Evolutionary conservation across 2,888 invertebrate species (phyloP).

Genomic region (Darwinula stevensoni): DNA sequence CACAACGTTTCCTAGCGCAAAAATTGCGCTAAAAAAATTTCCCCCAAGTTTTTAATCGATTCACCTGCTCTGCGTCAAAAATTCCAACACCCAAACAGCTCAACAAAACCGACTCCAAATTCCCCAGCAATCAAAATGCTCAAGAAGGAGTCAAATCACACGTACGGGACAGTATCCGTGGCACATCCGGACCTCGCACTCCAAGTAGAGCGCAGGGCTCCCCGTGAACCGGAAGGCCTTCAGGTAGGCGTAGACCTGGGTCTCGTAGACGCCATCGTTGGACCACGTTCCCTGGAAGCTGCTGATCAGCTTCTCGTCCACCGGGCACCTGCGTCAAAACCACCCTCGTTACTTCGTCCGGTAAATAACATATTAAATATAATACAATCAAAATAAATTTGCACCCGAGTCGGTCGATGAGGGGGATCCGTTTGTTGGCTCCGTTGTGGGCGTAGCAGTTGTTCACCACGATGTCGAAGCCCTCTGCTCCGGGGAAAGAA

Average conservation of each 20-base stretch:
- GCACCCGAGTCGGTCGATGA: constrained; percentile 70
- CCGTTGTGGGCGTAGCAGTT: constrained; percentile 84
- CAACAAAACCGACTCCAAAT: no score
- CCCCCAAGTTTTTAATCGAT: no score
- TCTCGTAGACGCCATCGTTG: constrained; percentile 54
- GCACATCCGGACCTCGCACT: constrained; percentile 83
- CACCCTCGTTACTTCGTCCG: no score
- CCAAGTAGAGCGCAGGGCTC: constrained; percentile 71
- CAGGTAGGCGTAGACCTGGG: constrained; percentile 79
- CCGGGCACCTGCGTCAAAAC: constrained; percentile 35
- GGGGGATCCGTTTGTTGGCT: constrained; percentile 60
- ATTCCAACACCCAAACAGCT: no score
- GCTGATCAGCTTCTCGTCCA: constrained; percentile 70
- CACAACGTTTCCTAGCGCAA: not conserved
- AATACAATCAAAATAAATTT: constrained; percentile 10
- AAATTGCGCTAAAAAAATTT: constrained; percentile 6
- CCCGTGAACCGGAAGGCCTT: constrained; percentile 80
- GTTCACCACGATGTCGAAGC: constrained; percentile 77
- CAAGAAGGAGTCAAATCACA: constrained; percentile 5
- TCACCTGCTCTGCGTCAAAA: no score
- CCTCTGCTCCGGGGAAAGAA: constrained; percentile 32
- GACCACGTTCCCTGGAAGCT: constrained; percentile 80
- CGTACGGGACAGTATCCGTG: constrained; percentile 75
- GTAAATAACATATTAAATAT: not conserved
- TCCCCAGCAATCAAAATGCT: no score